phyloP scores from a whole-genome alignment of 1,140 invertebrate genomes.

The Drosophila takahashii region DNA sequence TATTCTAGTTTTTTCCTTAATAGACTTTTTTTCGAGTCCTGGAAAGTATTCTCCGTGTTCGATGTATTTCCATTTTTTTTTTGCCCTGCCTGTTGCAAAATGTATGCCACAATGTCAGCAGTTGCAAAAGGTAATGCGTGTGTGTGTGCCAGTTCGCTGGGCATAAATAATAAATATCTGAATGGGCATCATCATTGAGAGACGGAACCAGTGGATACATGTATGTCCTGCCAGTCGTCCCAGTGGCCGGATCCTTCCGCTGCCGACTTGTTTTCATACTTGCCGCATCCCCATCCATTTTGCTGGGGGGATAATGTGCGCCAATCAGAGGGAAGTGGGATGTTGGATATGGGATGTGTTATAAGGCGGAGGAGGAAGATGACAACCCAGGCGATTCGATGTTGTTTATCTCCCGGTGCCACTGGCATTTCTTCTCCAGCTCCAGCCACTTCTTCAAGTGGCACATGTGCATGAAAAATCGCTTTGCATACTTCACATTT shows the following conservation, averaged over 20 bases:
- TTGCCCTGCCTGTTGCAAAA: conserved; percentile 60
- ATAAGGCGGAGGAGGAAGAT: conserved; percentile 19
- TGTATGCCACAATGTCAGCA: conserved; percentile 56
- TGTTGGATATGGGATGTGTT: neutral
- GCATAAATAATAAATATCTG: conserved; percentile 49
- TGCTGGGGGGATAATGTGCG: conserved; percentile 67
- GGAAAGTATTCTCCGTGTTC: neutral
- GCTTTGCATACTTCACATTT: conserved; percentile 78
- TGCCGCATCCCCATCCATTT: conserved; percentile 31
- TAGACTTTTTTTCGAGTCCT: too few relatives aligned
- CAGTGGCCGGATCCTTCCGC: conserved; percentile 22
- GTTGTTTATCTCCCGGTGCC: conserved; percentile 21
- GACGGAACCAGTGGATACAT: conserved; percentile 36
- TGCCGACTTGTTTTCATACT: conserved; percentile 30
- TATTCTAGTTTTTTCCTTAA: too few relatives aligned
- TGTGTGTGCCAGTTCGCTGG: conserved; percentile 36
- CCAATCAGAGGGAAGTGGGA: conserved; percentile 53
- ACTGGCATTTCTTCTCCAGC: neutral
- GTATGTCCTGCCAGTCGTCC: conserved; percentile 24
- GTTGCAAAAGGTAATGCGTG: conserved; percentile 31
- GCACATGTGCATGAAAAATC: conserved; percentile 75
- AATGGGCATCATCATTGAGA: conserved; percentile 58
- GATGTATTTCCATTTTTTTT: conserved; percentile 9
- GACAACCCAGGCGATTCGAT: conserved; percentile 27
- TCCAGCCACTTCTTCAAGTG: conserved; percentile 6